These are phyloP conservation scores for Spisula subtruncata DNA, from an alignment of 2,888 invertebrate genomes.

Conservation along the genomic window DNA sequence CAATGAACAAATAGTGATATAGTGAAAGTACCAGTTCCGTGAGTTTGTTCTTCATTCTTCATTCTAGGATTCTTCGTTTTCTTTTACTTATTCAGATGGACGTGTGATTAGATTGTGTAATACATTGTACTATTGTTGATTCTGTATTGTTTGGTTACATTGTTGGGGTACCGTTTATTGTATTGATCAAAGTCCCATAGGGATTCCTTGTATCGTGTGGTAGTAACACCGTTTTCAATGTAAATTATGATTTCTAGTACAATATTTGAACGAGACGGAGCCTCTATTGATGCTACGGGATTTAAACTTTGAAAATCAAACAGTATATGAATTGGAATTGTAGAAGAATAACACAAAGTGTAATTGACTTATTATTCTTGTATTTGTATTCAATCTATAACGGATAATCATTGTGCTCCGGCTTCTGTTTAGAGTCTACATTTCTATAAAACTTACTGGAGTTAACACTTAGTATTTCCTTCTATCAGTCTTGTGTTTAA, in stretches of 20 bases:
- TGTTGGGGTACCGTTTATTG: conserved; percentile 1
- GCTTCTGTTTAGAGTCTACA: background rate
- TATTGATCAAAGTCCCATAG: background rate
- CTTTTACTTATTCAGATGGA: background rate
- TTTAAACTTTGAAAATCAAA: conserved; percentile 19
- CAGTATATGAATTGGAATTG: background rate
- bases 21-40: background rate
- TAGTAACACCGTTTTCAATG: background rate
- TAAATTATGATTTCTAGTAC: conserved; percentile 12
- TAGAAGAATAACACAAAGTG: conserved; percentile 7
- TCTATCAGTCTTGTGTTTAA: background rate
- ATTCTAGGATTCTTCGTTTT: too few relatives aligned
- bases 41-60: background rate
- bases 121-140: background rate
- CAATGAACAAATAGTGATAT: conserved; percentile 1
- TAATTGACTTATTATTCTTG: background rate
- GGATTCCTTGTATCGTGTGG: conserved; percentile 1
- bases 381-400: background rate
- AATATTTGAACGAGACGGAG: conserved; percentile 3
- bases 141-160: background rate
- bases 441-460: background rate
- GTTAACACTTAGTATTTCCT: background rate
- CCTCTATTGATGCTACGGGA: conserved; percentile 9
- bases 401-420: background rate
- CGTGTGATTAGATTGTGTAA: background rate